Base-by-base conservation (phyloP, 2,797 vertebrate genomes). In the Myotis pilosus region DNA sequence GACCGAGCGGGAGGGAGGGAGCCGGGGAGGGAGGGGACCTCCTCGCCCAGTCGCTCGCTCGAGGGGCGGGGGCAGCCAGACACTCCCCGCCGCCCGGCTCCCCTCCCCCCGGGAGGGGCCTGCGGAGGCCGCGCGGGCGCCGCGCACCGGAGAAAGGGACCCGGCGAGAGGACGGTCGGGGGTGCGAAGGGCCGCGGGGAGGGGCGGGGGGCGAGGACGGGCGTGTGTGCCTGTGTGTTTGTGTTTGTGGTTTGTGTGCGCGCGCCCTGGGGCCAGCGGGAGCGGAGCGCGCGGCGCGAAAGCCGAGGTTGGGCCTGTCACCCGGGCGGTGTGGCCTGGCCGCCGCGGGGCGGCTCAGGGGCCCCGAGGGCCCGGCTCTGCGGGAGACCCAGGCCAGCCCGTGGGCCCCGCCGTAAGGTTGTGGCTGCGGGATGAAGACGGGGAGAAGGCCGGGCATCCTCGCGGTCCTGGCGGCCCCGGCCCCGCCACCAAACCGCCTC, bases 1-100 rank as follows among this genome's bases (percentile, higher is more conserved):
- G 91, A 66, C 93, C 85, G 78, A 33, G 33, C 23, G 28, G 64
- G 68, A 84, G 95, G 84, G 84, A 79, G 86, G 97, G 94, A 84
- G 94, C 75, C 82, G 79, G 80, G 84, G 81, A 83, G 76, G 94
- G 96, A 95, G 90, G 97, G 95, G 93, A 57, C 92, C 95, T 90
- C 88, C 78, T 75, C 92, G 96, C 95, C 96, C 96, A 96, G 93
- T 78, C 96, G 15, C 96, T 95, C 96, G 57, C 94, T 92, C 84
- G 87, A 91, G 93, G 95, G 95, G 96, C 78, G 92, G 94, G 91
- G 75, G 75, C 91, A 92, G 89, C 89, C 96, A 84, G 96, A 94
- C 96, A 92, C 72, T 87, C 96, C 98, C 91, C 85, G 36, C 38
- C 87, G 87, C 84, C 96, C 87, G 97, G 80, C 88, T 57, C 72